Percentiles rank a stretch among this genome's conserved stretches.
Evolutionary conservation across 1,140 invertebrate genomes (phyloP).

Genomic region (Pygmarrhopalites habei): DNA sequence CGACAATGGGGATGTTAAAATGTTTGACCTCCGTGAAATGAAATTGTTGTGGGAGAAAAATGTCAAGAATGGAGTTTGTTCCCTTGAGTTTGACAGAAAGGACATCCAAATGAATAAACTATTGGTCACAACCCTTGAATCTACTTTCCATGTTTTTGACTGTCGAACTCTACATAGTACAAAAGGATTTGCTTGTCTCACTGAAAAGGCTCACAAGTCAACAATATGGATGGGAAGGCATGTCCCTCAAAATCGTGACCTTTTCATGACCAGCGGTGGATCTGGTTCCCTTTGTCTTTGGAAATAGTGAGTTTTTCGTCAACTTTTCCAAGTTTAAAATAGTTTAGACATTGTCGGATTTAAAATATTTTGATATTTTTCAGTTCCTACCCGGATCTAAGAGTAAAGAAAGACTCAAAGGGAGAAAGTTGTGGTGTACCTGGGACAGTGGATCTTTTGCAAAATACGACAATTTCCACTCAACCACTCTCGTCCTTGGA

Average conservation of each 20-base stretch:
- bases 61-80: conserved; percentile 86
- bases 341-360: not conserved
- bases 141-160: conserved; percentile 84
- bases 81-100: conserved; percentile 83
- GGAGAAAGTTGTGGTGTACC: conserved; percentile 63
- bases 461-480: conserved; percentile 70
- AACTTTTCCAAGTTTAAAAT: no score
- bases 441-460: conserved; percentile 66
- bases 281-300: conserved; percentile 78
- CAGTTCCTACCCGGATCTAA: conserved; percentile 74
- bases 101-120: conserved; percentile 95
- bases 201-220: conserved; percentile 72
- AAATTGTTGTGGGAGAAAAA: conserved; percentile 81
- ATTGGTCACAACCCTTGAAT: conserved; percentile 82
- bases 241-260: conserved; percentile 86
- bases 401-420: conserved; percentile 59
- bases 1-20: conserved; percentile 93
- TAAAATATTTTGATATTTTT: conserved; percentile 10
- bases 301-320: conserved; percentile 74
- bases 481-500: conserved; percentile 84
- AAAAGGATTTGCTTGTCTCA: conserved; percentile 72
- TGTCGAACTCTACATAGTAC: conserved; percentile 76
- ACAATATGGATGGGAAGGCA: conserved; percentile 81
- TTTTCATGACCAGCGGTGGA: conserved; percentile 87
- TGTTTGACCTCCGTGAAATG: conserved; percentile 87